phyloP scores from a whole-genome alignment of 2,113 vertebrate genomes.

The Bettongia penicillata region DNA sequence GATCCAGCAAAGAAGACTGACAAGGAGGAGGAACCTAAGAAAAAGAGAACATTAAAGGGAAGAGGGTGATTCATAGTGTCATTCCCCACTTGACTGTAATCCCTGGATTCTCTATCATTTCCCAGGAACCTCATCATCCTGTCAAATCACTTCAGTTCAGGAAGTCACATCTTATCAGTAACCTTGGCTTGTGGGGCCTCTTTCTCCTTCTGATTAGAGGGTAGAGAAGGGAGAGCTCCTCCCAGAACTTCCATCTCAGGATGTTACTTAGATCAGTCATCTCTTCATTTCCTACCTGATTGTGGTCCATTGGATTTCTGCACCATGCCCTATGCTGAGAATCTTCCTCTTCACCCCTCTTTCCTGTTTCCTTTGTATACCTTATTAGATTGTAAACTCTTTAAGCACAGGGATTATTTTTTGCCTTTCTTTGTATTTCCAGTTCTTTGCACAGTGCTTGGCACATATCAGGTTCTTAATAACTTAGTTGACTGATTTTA shows the following conservation, averaged over 20 bases:
- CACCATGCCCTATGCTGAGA: not conserved
- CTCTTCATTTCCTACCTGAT: not conserved
- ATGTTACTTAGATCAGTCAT: not conserved
- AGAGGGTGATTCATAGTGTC: not conserved
- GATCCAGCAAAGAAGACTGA: not conserved
- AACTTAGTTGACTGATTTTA: too few species aligned
- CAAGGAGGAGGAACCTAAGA: not conserved
- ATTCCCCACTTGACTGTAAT: not conserved
- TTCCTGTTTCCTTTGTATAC: not conserved
- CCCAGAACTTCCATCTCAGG: not conserved
- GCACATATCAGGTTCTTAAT: too few species aligned
- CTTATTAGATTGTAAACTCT: too few species aligned
- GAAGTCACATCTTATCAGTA: too few species aligned
- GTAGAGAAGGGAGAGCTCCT: not conserved
- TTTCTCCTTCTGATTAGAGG: not conserved
- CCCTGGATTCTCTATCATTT: not conserved
- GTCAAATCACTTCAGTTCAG: too few species aligned
- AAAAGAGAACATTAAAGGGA: not conserved
- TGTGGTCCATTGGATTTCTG: not conserved
- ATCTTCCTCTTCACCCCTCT: not conserved
- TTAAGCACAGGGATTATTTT: too few species aligned
- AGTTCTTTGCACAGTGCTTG: too few species aligned
- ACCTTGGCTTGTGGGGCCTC: not conserved
- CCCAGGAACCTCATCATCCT: not conserved
- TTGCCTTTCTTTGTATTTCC: too few species aligned